A percentile compares a stretch with the other conserved stretches of the same genome.
phyloP scores from a whole-genome alignment of 2,113 vertebrate genomes.

The Burhinus oedicnemus region DNA sequence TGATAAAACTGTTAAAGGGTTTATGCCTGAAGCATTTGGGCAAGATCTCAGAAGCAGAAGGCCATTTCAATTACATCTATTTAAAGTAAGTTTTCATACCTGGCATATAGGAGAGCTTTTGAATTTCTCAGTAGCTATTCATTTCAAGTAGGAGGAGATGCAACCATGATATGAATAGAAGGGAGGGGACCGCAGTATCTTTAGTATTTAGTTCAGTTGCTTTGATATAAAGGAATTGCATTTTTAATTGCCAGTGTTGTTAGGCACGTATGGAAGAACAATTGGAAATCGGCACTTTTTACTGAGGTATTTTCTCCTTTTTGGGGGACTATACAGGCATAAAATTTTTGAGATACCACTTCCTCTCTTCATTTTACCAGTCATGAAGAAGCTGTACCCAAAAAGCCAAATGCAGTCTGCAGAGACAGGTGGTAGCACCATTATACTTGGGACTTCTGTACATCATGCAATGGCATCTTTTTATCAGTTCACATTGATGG shows the following conservation, averaged over 20 bases:
- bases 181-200: neutral
- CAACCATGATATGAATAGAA: neutral
- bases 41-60: conserved; percentile 86
- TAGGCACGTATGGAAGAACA: neutral
- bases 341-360: neutral
- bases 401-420: neutral
- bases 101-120: neutral
- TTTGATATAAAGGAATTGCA: neutral
- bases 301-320: neutral
- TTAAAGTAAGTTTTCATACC: conserved; percentile 84
- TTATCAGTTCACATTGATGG: neutral
- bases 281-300: neutral
- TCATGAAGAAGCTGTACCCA: neutral
- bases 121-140: neutral
- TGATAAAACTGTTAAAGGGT: conserved; percentile 92
- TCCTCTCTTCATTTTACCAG: neutral
- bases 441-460: neutral
- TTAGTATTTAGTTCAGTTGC: neutral
- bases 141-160: conserved; percentile 4
- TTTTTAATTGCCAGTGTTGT: neutral
- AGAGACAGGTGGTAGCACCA: neutral
- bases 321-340: neutral
- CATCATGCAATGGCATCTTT: neutral
- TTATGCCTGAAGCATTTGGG: conserved; percentile 94
- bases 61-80: conserved; percentile 90